A percentile compares a stretch with the other conserved stretches of the same genome.
These are phyloP conservation scores for Gadopsis bispinosus DNA, from an alignment of 2,797 vertebrate genomes.

Conservation along the genomic window DNA sequence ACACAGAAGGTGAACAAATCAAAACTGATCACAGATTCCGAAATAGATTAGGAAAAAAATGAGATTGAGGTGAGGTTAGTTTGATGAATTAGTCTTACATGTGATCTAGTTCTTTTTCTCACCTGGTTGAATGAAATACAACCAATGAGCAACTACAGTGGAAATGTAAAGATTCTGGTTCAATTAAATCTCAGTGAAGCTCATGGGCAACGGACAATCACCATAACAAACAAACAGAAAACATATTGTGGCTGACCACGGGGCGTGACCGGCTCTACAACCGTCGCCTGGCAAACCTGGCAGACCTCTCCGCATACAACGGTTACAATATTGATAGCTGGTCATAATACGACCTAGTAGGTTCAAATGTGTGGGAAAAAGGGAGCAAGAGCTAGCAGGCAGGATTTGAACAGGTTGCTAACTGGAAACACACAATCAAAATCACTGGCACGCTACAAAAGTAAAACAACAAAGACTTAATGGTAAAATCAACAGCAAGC, in stretches of 20 bases:
- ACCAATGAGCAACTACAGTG: not conserved
- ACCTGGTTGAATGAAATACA: not conserved
- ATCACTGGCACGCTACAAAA: no score
- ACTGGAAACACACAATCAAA: no score
- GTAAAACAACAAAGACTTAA: no score
- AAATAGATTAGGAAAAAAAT: not conserved
- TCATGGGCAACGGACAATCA: not conserved
- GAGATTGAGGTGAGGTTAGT: not conserved
- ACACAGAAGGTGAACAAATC: constrained; percentile 25
- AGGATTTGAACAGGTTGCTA: no score
- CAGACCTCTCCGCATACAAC: no score
- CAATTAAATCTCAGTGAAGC: not conserved
- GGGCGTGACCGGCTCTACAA: no score
- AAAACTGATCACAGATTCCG: constrained; percentile 2
- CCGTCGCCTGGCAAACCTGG: no score
- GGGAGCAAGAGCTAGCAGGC: no score
- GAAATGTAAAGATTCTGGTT: not conserved
- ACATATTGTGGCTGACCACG: no score
- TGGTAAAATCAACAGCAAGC: no score
- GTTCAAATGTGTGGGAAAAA: not conserved
- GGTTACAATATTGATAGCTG: not conserved
- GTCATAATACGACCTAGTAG: no score
- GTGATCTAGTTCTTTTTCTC: not conserved
- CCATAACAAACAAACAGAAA: not conserved
- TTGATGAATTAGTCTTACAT: not conserved